A percentile compares a stretch with the other conserved stretches of the same genome.
phyloP scores from a whole-genome alignment of 2,888 invertebrate genomes.

The Spodoptera exigua region DNA sequence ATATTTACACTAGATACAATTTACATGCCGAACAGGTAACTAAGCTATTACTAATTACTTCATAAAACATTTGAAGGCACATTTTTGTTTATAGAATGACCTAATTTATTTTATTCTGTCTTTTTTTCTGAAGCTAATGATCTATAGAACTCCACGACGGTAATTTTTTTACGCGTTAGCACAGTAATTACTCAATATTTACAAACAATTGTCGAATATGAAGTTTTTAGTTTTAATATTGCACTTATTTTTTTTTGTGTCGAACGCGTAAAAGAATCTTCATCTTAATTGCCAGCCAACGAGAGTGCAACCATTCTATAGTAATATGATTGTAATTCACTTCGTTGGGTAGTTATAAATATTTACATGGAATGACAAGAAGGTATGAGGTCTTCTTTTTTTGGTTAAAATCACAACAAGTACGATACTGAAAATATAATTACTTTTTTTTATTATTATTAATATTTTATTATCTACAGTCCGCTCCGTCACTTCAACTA shows the following conservation, averaged over 20 bases:
- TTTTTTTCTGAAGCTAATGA: slow-evolving; percentile 50
- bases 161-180: slow-evolving; percentile 45
- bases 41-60: slow-evolving; percentile 78
- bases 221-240: slow-evolving; percentile 7
- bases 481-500: slow-evolving; percentile 60
- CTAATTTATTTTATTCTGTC: slow-evolving; percentile 70
- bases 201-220: slow-evolving; percentile 21
- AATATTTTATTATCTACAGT: slow-evolving; percentile 72
- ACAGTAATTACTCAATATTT: slow-evolving; percentile 28
- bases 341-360: slow-evolving; percentile 60
- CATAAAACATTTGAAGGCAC: slow-evolving; percentile 86
- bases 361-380: slow-evolving; percentile 79
- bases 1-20: slow-evolving; percentile 71
- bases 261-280: slow-evolving; percentile 47
- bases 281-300: slow-evolving; percentile 45
- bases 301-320: slow-evolving; percentile 38
- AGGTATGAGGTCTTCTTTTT: slow-evolving; percentile 79
- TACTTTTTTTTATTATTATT: slow-evolving; percentile 62
- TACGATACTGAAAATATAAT: slow-evolving; percentile 83
- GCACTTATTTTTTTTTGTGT: not conserved
- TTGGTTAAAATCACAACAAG: slow-evolving; percentile 88
- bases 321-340: slow-evolving; percentile 35
- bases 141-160: slow-evolving; percentile 50
- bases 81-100: slow-evolving; percentile 82
- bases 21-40: slow-evolving; percentile 77